These are phyloP conservation scores for Troilus luridus DNA, from an alignment of 2,888 invertebrate species.

Conservation along the genomic window DNA sequence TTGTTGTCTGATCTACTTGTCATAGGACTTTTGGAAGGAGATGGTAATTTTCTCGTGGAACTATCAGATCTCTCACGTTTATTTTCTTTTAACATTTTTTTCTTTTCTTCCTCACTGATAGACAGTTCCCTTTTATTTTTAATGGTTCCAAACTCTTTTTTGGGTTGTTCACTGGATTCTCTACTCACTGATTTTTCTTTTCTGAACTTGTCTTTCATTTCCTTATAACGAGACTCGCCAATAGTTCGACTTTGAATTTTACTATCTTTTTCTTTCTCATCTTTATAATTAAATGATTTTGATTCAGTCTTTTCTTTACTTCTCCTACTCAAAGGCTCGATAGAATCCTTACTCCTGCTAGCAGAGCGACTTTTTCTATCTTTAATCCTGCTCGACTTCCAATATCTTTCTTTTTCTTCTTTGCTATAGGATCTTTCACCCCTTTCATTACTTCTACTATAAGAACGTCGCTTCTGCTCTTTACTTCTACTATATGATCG, in stretches of 20 bases:
- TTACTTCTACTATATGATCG: slow-evolving; percentile 38
- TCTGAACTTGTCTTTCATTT: slow-evolving; percentile 47
- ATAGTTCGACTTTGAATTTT: background rate
- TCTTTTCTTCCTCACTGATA: slow-evolving; percentile 3
- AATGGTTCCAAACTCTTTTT: background rate
- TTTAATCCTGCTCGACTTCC: slow-evolving; percentile 64
- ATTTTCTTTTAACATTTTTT: slow-evolving; percentile 27
- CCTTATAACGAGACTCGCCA: slow-evolving; percentile 50
- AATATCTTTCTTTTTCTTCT: slow-evolving; percentile 66
- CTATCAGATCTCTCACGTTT: slow-evolving; percentile 51
- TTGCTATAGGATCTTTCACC: slow-evolving; percentile 66
- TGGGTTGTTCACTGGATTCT: slow-evolving; percentile 47
- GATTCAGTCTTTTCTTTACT: slow-evolving; percentile 65
- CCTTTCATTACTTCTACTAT: slow-evolving; percentile 67
- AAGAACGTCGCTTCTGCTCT: slow-evolving; percentile 67
- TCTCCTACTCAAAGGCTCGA: slow-evolving; percentile 61
- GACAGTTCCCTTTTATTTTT: slow-evolving; percentile 40
- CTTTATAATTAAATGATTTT: slow-evolving; percentile 27
- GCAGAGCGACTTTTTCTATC: slow-evolving; percentile 63
- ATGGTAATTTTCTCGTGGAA: slow-evolving; percentile 38
- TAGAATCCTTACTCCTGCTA: slow-evolving; percentile 60
- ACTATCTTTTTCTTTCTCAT: slow-evolving; percentile 64
- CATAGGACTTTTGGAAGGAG: slow-evolving; percentile 42
- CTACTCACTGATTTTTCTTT: slow-evolving; percentile 67
- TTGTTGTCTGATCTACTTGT: slow-evolving; percentile 66